Evolutionary conservation across 2,113 vertebrate species (phyloP).

Genomic region (Vulpes ferrilata): DNA sequence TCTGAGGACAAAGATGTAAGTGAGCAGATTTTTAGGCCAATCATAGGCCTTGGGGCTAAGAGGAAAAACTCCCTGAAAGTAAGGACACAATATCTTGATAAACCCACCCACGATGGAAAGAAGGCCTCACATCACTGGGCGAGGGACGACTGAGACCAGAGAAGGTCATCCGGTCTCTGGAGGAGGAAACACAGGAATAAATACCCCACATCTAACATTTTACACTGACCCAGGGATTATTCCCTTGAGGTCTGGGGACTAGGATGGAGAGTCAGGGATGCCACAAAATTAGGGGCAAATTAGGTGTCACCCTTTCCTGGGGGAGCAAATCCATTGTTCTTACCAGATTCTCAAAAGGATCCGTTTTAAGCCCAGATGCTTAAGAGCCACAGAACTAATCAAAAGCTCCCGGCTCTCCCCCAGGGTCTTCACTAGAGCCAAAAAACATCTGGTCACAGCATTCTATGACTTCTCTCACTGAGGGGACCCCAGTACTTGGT

Average conservation of each 20-base stretch:
- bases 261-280: background rate
- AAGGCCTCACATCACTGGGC: too few relatives aligned
- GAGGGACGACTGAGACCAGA: accelerated
- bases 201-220: background rate
- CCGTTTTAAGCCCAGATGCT: background rate
- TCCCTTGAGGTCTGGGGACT: background rate
- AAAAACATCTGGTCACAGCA: background rate
- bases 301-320: background rate
- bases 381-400: background rate
- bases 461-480: background rate
- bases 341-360: background rate
- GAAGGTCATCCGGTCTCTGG: background rate
- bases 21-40: background rate
- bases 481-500: background rate
- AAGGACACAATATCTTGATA: background rate
- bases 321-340: background rate
- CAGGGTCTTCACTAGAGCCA: background rate
- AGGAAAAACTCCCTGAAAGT: background rate
- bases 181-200: background rate
- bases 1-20: background rate
- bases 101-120: background rate
- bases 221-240: background rate
- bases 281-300: background rate
- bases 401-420: background rate
- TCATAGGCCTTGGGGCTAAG: background rate